Evolutionary conservation across 2,797 vertebrate genomes (phyloP).

Genomic region (Lutjanus campechanus): DNA sequence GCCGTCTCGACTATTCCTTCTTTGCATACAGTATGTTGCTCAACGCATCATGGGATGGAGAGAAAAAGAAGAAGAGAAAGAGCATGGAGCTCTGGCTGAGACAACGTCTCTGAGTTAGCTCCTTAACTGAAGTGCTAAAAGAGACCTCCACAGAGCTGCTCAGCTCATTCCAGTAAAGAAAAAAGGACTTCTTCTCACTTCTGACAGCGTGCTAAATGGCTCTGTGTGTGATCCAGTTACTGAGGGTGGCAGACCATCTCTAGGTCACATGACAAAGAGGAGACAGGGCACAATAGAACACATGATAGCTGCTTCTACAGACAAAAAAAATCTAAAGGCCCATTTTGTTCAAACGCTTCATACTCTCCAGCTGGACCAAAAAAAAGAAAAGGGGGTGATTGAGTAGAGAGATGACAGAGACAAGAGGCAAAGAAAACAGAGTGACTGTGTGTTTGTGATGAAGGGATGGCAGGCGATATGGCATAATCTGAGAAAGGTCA

Average conservation of each 20-base stretch:
- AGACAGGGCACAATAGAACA: slow-evolving; percentile 45
- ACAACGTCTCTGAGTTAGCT: background rate
- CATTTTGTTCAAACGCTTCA: background rate
- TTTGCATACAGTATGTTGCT: slow-evolving; percentile 28
- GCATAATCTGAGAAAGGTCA: slow-evolving; percentile 66
- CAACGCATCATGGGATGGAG: slow-evolving; percentile 43
- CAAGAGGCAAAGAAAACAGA: slow-evolving; percentile 19
- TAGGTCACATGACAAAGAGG: slow-evolving; percentile 49
- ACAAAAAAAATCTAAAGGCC: background rate
- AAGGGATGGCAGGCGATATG: background rate
- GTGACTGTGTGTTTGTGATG: slow-evolving; percentile 27
- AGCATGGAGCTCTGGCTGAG: background rate
- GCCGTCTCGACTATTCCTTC: slow-evolving; percentile 12
- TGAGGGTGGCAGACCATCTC: background rate
- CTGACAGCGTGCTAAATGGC: slow-evolving; percentile 31
- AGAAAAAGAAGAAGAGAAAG: background rate
- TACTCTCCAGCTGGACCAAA: background rate
- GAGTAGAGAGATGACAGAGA: slow-evolving; percentile 17
- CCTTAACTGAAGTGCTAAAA: background rate
- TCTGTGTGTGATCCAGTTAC: slow-evolving; percentile 17
- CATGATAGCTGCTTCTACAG: slow-evolving; percentile 43
- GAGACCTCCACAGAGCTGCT: slow-evolving; percentile 1
- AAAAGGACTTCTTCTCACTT: slow-evolving; percentile 14
- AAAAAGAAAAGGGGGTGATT: slow-evolving; percentile 4
- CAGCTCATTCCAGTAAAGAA: background rate